Base-by-base conservation (phyloP, 1,140 invertebrate species). In the Prorops nasuta region DNA sequence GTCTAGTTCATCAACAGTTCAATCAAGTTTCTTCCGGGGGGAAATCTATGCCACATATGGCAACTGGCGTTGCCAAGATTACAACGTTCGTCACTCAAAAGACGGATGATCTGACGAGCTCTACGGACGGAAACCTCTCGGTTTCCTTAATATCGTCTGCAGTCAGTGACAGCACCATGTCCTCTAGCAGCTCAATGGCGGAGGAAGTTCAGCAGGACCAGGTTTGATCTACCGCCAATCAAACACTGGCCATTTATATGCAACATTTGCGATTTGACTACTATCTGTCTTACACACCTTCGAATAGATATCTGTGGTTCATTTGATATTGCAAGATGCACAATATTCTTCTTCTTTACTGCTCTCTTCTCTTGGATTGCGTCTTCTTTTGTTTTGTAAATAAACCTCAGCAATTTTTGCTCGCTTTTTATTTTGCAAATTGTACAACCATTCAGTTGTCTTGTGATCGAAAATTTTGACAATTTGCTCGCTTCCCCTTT, bases 161-260 rank as follows among this genome's bases (percentile, higher is more conserved):
- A 52, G 65, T 69, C 58, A 74, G 64, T 44, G 72, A 74, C 59
- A 66, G 71, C 54, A 68, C 67, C 24, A 64, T 68, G 54, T 72
- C 70, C 18, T 69, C 71, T 43, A 72, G 63, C 57, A 69, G 74
- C 51, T 72, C 71, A 44, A 66, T 72, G 49, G 56, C 66, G 47
- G 71, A 76, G 56, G 72, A 75, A 40, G 62, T 56, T 45, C 71
- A 75, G 43, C 71, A 66, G 63, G 72, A 74, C 44, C 72, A 75
- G 72, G 72, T 75, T 75, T 72, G 72, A 51, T 54, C 35, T 53
- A 56, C 59, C 63, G 62, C 63, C 59, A n/a, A n/a, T n/a, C n/a
- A n/a, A n/a, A n/a, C n/a, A n/a, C n/a, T n/a, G n/a, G n/a, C n/a
- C n/a, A n/a, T n/a, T 61, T 58, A 50, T 59, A 42, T 51, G 44